Evolutionary conservation across 1,140 invertebrate species (phyloP).

Genomic region (Drosophila neocordata): DNA sequence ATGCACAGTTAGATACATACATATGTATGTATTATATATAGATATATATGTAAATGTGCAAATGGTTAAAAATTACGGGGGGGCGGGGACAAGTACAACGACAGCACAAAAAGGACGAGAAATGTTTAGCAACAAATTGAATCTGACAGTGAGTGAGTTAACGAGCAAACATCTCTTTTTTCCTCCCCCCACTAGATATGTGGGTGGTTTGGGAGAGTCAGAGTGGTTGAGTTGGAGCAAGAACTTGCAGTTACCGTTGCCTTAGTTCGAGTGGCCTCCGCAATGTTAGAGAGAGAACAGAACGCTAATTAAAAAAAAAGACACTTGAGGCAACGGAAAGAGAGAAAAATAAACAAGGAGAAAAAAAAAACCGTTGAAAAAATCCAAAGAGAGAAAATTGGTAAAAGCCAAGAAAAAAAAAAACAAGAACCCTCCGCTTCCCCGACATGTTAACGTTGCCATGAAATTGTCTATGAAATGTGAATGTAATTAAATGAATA

Average conservation of each 20-base stretch:
- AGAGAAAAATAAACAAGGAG: constrained; percentile 31
- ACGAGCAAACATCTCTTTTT: constrained; percentile 37
- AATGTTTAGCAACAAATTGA: constrained; percentile 78
- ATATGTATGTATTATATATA: too few relatives aligned
- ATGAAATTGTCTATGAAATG: constrained; percentile 80
- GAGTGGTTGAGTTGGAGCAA: constrained; percentile 12
- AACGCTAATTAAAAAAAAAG: constrained; percentile 75
- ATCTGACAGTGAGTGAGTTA: constrained; percentile 67
- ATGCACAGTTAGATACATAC: constrained; percentile 48
- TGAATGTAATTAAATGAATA: constrained; percentile 79
- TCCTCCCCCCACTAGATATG: background rate
- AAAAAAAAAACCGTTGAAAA: constrained; percentile 15
- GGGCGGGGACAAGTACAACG: background rate
- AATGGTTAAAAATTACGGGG: background rate
- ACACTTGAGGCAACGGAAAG: constrained; percentile 53
- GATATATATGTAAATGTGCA: too few relatives aligned
- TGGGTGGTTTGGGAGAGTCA: background rate
- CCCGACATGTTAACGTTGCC: constrained; percentile 48
- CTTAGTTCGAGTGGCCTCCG: constrained; percentile 59
- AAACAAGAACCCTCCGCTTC: background rate
- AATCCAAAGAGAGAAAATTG: constrained; percentile 16
- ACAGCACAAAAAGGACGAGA: constrained; percentile 72
- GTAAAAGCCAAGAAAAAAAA: constrained; percentile 7
- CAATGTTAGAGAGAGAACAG: constrained; percentile 35
- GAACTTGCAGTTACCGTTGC: constrained; percentile 4